Percentiles rank a stretch among this genome's conserved stretches.
These are phyloP conservation scores for Rhysida immarginata DNA, from an alignment of 1,140 invertebrate species.

Conservation along the genomic window DNA sequence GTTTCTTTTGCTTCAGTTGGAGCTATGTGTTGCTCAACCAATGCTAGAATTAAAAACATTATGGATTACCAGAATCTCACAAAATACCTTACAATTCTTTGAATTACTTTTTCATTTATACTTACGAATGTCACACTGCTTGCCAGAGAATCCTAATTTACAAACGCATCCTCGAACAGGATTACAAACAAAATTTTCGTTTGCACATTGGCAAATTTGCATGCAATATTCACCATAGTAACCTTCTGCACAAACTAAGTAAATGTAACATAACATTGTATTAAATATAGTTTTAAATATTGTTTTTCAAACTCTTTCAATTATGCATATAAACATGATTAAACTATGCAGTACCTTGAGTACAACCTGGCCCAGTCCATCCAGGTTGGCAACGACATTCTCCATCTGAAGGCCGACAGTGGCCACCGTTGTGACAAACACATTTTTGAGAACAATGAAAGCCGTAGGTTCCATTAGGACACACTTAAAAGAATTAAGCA, in stretches of 20 bases:
- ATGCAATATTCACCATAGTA: constrained; percentile 80
- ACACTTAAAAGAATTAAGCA: constrained; percentile 15
- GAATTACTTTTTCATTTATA: constrained; percentile 21
- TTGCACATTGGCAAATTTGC: constrained; percentile 48
- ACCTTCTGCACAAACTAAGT: constrained; percentile 58
- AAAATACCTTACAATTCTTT: background rate
- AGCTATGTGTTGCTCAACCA: background rate
- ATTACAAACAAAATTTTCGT: constrained; percentile 63
- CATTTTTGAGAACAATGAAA: constrained; percentile 31
- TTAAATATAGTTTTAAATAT: background rate
- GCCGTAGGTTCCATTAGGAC: constrained; percentile 24
- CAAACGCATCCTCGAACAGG: constrained; percentile 63
- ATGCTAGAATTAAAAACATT: background rate
- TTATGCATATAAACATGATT: background rate
- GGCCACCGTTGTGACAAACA: constrained; percentile 31
- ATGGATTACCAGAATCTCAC: background rate
- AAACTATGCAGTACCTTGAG: constrained; percentile 19
- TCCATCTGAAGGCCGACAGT: constrained; percentile 36
- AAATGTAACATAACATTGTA: background rate
- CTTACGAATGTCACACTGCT: constrained; percentile 19
- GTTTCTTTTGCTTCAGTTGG: background rate
- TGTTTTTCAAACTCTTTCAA: background rate
- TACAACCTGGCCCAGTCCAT: constrained; percentile 31
- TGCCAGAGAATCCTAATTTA: constrained; percentile 53
- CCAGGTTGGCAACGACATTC: constrained; percentile 66